Base-by-base conservation (phyloP, 1,140 invertebrate genomes). In the Nasonia vitripennis region DNA sequence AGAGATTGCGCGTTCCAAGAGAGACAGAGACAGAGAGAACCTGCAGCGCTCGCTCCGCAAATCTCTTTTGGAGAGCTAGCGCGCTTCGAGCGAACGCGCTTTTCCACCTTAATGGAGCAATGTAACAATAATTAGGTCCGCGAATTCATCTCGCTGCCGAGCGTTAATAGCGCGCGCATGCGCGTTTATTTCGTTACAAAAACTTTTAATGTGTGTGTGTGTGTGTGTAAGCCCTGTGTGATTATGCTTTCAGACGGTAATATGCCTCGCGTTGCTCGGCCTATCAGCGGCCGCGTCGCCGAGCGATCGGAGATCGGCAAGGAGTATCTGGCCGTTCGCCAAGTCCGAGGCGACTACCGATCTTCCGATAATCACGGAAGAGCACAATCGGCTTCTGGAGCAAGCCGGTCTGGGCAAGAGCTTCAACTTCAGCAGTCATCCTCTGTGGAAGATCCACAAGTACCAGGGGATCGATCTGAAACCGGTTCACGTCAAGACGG, bases 381-480 rank as follows among this genome's bases (percentile, higher is more conserved):
- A 62, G 77, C 14, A 4, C 5, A 2, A 7, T 0, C 0, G 6
- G 2, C 41, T 85, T 5, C 51, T 85, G 1, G 62, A 51, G 11
- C 11, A 73, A 37, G 78, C 78, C 1, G 84, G 84, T 0, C 9
- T 81, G 6, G 84, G 62, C 1, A 48, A 70, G 37, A 11, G 37
- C 2, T 23, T 87, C n/a, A 73, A 86, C n/a, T 45, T 89, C 48
- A 83, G 84, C 27, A 80, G 85, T 11, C 87, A 90, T 78, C 90
- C 89, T 4, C 67, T 90, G 11, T 91, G 88, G 88, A 91, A 90
- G 71, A 81, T 91, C 2, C 90, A 90, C 86, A 89, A 88, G 51
- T 91, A 91, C 83, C 48, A 89, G 11, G 90, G 90, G 0, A 88
- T 91, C 31, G 86, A 89, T n/a, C 12, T 91, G 11, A 87, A 87